Percentiles rank a stretch among this genome's conserved stretches.
Conservation (phyloP, 2,888 invertebrate genomes). For the Antheraea yamamai region DNA sequence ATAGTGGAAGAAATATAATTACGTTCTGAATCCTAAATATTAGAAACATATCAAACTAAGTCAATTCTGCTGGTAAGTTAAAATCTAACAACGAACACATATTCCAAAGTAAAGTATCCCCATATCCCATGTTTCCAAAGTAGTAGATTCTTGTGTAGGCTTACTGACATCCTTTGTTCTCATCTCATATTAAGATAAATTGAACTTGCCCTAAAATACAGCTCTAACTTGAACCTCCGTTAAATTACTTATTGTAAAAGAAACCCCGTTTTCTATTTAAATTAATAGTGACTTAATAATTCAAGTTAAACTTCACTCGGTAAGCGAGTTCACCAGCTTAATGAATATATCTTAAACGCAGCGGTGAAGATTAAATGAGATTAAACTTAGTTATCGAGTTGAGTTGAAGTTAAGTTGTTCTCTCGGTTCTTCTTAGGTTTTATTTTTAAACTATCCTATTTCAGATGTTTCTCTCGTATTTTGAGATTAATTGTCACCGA, state of each 20-base stretch:
- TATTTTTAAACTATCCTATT: not conserved
- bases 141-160: too few species aligned
- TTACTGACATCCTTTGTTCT: too few species aligned
- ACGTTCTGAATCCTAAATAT: too few species aligned
- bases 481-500: not conserved
- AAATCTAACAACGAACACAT: too few species aligned
- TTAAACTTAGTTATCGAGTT: conserved; percentile 13
- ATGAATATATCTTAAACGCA: conserved; percentile 9
- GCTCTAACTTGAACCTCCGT: not conserved
- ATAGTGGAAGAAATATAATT: too few species aligned
- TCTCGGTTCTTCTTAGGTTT: not conserved
- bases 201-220: not conserved
- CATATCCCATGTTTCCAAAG: too few species aligned
- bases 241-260: not conserved
- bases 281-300: not conserved
- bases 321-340: not conserved
- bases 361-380: conserved; percentile 11
- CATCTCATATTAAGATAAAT: not conserved
- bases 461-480: not conserved
- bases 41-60: too few species aligned
- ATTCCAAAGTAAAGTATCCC: too few species aligned
- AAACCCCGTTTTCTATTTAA: not conserved
- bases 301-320: not conserved
- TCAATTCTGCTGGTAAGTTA: too few species aligned
- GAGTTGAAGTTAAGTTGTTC: conserved; percentile 10